Conservation (phyloP, 2,113 vertebrate genomes). For the Ailuropoda melanoleuca region DNA sequence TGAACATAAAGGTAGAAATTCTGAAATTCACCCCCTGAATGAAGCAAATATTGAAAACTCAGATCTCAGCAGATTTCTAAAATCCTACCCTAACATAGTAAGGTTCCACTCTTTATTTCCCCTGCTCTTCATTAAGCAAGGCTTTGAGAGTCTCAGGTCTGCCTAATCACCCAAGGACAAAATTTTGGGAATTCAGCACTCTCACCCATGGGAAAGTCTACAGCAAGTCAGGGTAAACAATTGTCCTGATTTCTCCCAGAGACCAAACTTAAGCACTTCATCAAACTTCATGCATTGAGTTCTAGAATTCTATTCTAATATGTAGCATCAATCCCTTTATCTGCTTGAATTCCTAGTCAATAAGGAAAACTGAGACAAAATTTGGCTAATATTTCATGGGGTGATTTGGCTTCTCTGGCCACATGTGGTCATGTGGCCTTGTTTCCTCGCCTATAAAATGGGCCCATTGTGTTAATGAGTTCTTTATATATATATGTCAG, state of each 20-base stretch:
- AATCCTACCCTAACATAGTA: not conserved
- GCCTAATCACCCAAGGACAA: not conserved
- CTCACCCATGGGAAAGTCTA: not conserved
- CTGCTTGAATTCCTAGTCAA: not conserved
- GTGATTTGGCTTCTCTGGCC: fast-evolving
- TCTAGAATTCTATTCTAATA: not conserved
- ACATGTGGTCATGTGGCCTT: fast-evolving
- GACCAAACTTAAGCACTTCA: not conserved
- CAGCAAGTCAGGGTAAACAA: not conserved
- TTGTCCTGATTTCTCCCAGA: not conserved
- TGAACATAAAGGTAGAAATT: not conserved
- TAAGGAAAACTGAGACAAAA: not conserved
- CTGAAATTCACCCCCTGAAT: not conserved
- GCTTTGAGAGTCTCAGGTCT: not conserved
- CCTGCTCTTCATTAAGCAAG: conserved; percentile 5
- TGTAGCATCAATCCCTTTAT: not conserved
- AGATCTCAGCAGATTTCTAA: not conserved
- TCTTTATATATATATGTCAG: not conserved
- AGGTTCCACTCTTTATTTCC: not conserved
- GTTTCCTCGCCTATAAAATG: not conserved
- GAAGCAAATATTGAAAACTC: not conserved
- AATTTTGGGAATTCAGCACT: not conserved
- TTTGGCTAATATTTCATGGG: not conserved
- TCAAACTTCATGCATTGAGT: not conserved
- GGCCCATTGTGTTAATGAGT: fast-evolving